Percentiles rank a stretch among this genome's conserved stretches.
Conservation (phyloP, 2,888 invertebrate species). For the Plemyria rubiginata region DNA sequence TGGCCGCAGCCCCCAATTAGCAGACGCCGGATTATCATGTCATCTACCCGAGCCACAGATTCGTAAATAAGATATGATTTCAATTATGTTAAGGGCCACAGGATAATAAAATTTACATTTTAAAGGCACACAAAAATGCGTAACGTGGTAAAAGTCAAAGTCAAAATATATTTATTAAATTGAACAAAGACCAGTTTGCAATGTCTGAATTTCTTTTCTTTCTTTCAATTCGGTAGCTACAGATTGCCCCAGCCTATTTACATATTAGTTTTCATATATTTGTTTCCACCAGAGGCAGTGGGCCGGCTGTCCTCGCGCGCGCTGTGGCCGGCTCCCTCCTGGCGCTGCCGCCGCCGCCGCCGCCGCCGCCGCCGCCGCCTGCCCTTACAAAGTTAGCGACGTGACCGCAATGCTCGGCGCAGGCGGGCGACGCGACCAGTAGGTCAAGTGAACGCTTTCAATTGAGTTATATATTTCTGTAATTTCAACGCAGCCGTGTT, state of each 20-base stretch:
- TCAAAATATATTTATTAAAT: no score
- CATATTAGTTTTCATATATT: no score
- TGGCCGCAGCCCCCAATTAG: conserved; percentile 22
- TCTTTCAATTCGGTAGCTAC: no score
- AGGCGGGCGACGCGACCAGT: conserved; percentile 15
- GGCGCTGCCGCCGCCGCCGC: background rate
- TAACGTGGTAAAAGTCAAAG: no score
- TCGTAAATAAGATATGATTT: conserved; percentile 4
- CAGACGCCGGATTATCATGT: conserved; percentile 21
- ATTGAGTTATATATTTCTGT: conserved; percentile 25
- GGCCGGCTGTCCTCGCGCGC: no score
- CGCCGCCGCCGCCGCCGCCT: background rate
- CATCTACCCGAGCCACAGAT: conserved; percentile 15
- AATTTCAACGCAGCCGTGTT: conserved; percentile 19
- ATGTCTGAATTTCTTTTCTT: no score
- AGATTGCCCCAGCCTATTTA: no score
- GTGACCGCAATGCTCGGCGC: conserved; percentile 33
- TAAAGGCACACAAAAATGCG: background rate
- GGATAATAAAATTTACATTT: background rate
- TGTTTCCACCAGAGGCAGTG: no score
- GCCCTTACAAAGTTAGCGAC: conserved; percentile 20
- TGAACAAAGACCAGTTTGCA: no score
- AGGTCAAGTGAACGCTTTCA: conserved; percentile 26
- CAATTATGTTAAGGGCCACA: background rate
- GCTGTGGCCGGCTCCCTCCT: no score